Evolutionary conservation across 2,797 vertebrate species (phyloP), one percentile per base, ranked within the genome.

Genomic region (Myioborus miniatus): DNA sequence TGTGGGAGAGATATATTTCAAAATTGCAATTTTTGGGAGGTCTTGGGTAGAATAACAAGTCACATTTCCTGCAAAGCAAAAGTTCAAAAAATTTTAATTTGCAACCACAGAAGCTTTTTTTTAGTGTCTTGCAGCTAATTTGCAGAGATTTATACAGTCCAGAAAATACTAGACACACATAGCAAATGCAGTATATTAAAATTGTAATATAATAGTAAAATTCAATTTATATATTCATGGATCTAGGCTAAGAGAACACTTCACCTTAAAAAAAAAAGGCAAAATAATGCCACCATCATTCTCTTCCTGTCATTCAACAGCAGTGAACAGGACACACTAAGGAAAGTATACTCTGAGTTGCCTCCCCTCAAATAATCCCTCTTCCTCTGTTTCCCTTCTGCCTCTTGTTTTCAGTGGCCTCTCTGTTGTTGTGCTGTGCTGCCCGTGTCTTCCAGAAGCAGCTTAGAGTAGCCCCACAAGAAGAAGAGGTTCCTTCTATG

Each of bases 1-100:
- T 95, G 93, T 95, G 93, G 93, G 65, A 81, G 43, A 94, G 85
- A 94, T 85, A 69, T 41, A 89, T 93, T 96, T 93, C 87, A 91
- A 93, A 93, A 89, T 15, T 65, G 26, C 56, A 58, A 62, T 43
- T 87, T 88, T 80, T 24, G 89, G 49, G 60, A 79, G 27, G 63
- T 89, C 75, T 89, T 74, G 84, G 26, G 39, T 91, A 15, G 87
- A 93, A 93, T 64, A 88, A 81, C 64, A 93, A 86, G 64, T 83
- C 55, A 43, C 55, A 94, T 92, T 94, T 96, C 87, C 94, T 88
- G 87, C 93, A 90, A 92, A 63, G 82, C 50, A 95, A 90, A 92
- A 92, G 91, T 95, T 85, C 5, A 21, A 87, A 80, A 88, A 78
- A 94, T 69, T 86, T 91, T 85, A 78, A 76, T 93, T 92, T 93